Evolutionary conservation across 2,113 vertebrate species (phyloP).

Genomic region (Azemiops feae): DNA sequence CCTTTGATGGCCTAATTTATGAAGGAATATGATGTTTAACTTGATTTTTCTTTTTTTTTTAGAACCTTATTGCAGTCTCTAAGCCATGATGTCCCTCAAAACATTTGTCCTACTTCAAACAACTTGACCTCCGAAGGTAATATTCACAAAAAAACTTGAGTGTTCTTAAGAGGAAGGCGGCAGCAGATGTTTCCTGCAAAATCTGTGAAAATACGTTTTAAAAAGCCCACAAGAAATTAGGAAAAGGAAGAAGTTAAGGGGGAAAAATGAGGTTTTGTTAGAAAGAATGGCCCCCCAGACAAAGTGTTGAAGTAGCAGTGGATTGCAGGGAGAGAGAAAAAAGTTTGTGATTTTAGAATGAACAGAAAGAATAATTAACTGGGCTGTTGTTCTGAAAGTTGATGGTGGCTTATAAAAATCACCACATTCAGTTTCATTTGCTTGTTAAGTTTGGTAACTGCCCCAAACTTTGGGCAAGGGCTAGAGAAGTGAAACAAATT

Average conservation of each 20-base stretch:
- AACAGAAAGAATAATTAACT: background rate
- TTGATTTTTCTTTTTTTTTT: background rate
- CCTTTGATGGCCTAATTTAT: background rate
- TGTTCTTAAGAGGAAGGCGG: background rate
- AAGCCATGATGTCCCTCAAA: background rate
- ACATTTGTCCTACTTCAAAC: background rate
- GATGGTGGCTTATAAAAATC: background rate
- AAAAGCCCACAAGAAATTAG: background rate
- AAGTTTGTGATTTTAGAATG: background rate
- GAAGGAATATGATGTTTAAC: background rate
- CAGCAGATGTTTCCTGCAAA: background rate
- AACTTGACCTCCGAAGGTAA: background rate
- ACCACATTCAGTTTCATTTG: background rate
- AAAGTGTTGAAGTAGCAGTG: background rate
- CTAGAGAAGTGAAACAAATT: too few species aligned
- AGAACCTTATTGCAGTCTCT: background rate
- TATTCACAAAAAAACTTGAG: background rate
- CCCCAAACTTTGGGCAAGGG: too few species aligned
- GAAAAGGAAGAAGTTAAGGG: background rate
- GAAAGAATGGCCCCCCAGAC: background rate
- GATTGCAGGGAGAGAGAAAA: background rate
- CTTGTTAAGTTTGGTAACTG: background rate
- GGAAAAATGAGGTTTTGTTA: background rate
- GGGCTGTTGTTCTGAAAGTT: background rate
- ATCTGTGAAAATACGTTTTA: background rate